Evolutionary conservation across 1,140 invertebrate species (phyloP).

Genomic region (Diabrotica undecimpunctata): DNA sequence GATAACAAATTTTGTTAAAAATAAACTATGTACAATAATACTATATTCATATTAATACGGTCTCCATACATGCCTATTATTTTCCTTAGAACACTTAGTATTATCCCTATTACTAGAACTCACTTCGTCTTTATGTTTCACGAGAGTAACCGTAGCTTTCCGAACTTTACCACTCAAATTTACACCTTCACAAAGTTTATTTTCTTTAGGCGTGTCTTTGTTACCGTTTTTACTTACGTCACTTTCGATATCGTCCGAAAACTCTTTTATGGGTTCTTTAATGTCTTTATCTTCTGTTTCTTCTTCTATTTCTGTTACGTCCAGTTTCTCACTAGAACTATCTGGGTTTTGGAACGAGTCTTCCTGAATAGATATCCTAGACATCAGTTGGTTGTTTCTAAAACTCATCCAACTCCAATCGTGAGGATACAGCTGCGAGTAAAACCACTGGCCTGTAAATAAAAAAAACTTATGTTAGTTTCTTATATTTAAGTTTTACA

Average conservation of each 20-base stretch:
- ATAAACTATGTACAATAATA: too few species aligned
- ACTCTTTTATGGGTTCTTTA: not conserved
- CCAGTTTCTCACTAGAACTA: slow-evolving; percentile 40
- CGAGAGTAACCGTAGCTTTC: slow-evolving; percentile 42
- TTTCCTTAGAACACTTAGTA: slow-evolving; percentile 34
- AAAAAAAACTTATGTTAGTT: not conserved
- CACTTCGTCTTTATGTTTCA: slow-evolving; percentile 44
- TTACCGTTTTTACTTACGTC: slow-evolving; percentile 9
- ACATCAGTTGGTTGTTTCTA: slow-evolving; percentile 49
- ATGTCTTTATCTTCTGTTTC: slow-evolving; percentile 20
- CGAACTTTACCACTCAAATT: slow-evolving; percentile 40
- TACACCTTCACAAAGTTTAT: slow-evolving; percentile 33
- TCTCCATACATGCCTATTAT: slow-evolving; percentile 56
- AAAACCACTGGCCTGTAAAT: slow-evolving; percentile 61
- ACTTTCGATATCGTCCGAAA: not conserved
- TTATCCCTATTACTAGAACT: slow-evolving; percentile 46
- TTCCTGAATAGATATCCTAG: slow-evolving; percentile 48
- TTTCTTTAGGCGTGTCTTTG: slow-evolving; percentile 20
- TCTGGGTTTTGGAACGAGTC: slow-evolving; percentile 44
- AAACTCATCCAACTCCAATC: slow-evolving; percentile 59
- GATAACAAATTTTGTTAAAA: too few species aligned
- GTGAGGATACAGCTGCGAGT: slow-evolving; percentile 65
- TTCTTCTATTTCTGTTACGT: slow-evolving; percentile 37
- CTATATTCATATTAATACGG: slow-evolving; percentile 49
- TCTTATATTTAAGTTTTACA: too few species aligned